phyloP scores from a whole-genome alignment of 2,888 invertebrate genomes.

The Ceramica pisi region DNA sequence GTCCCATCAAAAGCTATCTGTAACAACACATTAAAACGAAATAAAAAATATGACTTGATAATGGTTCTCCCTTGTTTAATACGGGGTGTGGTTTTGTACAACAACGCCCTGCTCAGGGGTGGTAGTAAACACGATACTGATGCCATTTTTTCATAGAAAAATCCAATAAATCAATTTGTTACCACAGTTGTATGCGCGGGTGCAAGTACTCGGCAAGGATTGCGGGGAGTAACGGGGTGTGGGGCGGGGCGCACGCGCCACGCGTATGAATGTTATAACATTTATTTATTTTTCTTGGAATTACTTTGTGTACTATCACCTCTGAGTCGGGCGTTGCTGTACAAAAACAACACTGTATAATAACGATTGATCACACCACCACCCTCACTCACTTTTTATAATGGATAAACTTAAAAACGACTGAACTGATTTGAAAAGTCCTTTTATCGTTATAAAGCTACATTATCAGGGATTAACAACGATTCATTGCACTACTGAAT shows the following conservation, averaged over 20 bases:
- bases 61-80: too few relatives aligned
- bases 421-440: conserved; percentile 7
- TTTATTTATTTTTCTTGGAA: neutral
- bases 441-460: conserved; percentile 5
- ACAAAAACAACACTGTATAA: too few relatives aligned
- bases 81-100: too few relatives aligned
- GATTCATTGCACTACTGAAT: too few relatives aligned
- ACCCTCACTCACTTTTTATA: too few relatives aligned
- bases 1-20: conserved; percentile 16
- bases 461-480: neutral
- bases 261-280: conserved; percentile 18
- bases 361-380: too few relatives aligned
- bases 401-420: neutral
- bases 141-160: neutral
- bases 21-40: too few relatives aligned
- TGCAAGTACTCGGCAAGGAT: conserved; percentile 13
- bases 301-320: too few relatives aligned
- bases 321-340: too few relatives aligned
- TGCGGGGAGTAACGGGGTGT: conserved; percentile 19
- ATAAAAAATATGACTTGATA: too few relatives aligned
- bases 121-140: too few relatives aligned
- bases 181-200: conserved; percentile 14
- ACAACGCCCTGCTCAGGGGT: too few relatives aligned
- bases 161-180: conserved; percentile 11
- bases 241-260: conserved; percentile 17